A percentile compares a stretch with the other conserved stretches of the same genome.
phyloP scores from a whole-genome alignment of 2,797 vertebrate genomes.

The Coendou prehensilis region DNA sequence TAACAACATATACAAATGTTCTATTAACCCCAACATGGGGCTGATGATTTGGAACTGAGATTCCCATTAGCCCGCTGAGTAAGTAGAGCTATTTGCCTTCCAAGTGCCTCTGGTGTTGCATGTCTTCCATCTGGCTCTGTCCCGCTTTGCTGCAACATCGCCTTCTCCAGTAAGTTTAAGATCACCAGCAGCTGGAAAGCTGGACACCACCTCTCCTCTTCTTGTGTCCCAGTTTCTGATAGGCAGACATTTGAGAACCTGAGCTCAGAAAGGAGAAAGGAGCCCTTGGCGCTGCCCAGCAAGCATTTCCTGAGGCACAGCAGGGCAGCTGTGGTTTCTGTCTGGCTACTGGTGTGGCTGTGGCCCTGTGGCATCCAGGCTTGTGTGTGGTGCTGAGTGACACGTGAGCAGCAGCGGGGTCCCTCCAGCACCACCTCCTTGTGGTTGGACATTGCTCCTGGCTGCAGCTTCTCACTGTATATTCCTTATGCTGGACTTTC shows the following conservation, averaged over 20 bases:
- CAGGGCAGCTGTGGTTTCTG: no score
- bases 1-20: no score
- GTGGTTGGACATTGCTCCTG: not conserved
- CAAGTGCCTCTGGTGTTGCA: no score
- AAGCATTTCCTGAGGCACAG: not conserved
- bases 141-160: no score
- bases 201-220: not conserved
- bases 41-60: no score
- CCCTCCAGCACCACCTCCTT: not conserved
- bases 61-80: no score
- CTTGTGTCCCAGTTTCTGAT: not conserved
- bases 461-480: no score
- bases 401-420: not conserved
- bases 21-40: no score
- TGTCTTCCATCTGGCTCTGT: no score
- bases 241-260: not conserved
- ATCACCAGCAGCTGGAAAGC: not conserved
- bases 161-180: not conserved
- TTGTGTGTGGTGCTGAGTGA: not conserved
- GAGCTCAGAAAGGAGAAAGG: not conserved
- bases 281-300: no score
- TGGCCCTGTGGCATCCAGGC: not conserved
- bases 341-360: not conserved
- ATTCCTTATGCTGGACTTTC: no score
- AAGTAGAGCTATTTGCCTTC: no score